A percentile compares a stretch with the other conserved stretches of the same genome.
Evolutionary conservation across 2,888 invertebrate species (phyloP).

Genomic region (Tryphoninae sp.): DNA sequence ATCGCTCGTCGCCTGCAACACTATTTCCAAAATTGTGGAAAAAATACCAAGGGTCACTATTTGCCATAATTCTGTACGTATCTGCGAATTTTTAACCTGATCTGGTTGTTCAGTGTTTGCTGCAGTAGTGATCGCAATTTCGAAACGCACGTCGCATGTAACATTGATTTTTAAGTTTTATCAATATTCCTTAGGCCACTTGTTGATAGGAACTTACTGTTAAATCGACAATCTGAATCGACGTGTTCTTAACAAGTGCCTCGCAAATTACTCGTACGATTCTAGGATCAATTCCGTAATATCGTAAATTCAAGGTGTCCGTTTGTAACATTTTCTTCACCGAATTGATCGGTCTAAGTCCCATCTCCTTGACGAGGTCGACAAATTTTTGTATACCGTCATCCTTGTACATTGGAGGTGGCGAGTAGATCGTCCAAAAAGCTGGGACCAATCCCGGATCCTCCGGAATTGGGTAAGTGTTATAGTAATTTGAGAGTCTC

Average conservation of each 20-base stretch:
- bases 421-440: conserved; percentile 70
- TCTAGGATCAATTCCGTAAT: conserved; percentile 73
- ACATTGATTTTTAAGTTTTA: too few species aligned
- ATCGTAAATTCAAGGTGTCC: conserved; percentile 72
- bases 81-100: too few species aligned
- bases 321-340: conserved; percentile 71
- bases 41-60: too few species aligned
- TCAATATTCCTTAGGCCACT: not conserved
- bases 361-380: conserved; percentile 63
- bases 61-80: too few species aligned
- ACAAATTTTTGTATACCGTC: conserved; percentile 73
- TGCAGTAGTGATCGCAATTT: too few species aligned
- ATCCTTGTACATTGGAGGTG: conserved; percentile 61
- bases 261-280: conserved; percentile 71
- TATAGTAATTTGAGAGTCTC: conserved; percentile 69
- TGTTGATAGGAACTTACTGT: conserved; percentile 66
- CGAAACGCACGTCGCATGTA: too few species aligned
- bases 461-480: conserved; percentile 68
- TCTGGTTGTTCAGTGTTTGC: too few species aligned
- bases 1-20: too few species aligned
- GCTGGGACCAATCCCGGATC: conserved; percentile 72
- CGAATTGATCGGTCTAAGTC: conserved; percentile 67
- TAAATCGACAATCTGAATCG: conserved; percentile 72
- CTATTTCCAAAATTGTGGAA: too few species aligned
- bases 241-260: conserved; percentile 70